A percentile compares a stretch with the other conserved stretches of the same genome.
Evolutionary conservation across 2,888 invertebrate species (phyloP).

Genomic region (Spodoptera exigua): DNA sequence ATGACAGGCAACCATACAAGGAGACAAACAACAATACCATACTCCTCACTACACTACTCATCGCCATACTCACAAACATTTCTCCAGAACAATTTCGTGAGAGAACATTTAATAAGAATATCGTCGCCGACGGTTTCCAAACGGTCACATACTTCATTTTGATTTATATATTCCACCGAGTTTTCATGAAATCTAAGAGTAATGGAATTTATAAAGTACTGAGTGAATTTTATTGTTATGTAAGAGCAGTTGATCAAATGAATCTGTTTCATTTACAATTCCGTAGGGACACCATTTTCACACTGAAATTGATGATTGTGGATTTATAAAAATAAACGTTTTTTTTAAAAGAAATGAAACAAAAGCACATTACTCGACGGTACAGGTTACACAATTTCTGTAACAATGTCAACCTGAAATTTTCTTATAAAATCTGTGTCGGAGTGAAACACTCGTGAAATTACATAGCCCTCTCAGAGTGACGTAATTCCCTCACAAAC

Average conservation of each 20-base stretch:
- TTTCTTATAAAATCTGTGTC: constrained; percentile 36
- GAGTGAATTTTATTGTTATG: constrained; percentile 6
- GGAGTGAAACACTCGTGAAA: constrained; percentile 41
- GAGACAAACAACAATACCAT: background rate
- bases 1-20: background rate
- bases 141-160: constrained; percentile 45
- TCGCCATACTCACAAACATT: constrained; percentile 4
- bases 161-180: constrained; percentile 40
- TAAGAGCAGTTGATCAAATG: background rate
- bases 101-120: constrained; percentile 46
- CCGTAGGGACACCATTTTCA: background rate
- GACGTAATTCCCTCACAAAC: constrained; percentile 45
- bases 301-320: no score
- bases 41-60: background rate
- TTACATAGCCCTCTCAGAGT: constrained; percentile 45
- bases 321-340: no score
- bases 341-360: background rate
- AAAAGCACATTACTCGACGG: background rate
- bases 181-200: constrained; percentile 26
- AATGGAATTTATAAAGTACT: constrained; percentile 34
- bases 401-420: constrained; percentile 24
- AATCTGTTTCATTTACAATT: background rate
- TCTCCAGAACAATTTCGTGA: constrained; percentile 27
- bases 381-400: constrained; percentile 2
- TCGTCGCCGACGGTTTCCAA: constrained; percentile 33